phyloP scores from a whole-genome alignment of 2,113 vertebrate species.

The Calyptomena viridis region DNA sequence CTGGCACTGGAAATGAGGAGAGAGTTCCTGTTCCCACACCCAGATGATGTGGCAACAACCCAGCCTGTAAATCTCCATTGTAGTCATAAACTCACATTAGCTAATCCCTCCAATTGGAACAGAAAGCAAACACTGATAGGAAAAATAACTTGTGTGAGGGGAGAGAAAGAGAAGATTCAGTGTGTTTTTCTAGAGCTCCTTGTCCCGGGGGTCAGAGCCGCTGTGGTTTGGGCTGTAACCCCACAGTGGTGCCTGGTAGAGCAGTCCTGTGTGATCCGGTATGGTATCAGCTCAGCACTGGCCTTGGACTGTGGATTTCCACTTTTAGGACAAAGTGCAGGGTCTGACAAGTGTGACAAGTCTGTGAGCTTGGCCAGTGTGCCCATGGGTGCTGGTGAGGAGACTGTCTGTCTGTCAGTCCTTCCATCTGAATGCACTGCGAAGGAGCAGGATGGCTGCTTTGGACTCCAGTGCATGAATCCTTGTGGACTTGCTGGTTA shows the following conservation, averaged over 20 bases:
- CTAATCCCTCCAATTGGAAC: not conserved
- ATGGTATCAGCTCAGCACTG: accelerated
- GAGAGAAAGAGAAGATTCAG: not conserved
- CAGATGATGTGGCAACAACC: accelerated
- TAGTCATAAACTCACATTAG: not conserved
- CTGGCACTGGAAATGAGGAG: accelerated
- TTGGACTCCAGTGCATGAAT: not conserved
- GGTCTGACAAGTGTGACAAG: too few species aligned
- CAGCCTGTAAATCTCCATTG: not conserved
- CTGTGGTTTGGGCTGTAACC: not conserved
- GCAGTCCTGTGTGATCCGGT: accelerated
- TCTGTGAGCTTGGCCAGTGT: accelerated
- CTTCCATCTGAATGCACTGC: not conserved
- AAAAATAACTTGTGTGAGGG: not conserved
- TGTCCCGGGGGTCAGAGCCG: not conserved
- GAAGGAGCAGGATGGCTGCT: not conserved
- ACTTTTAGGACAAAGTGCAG: not conserved
- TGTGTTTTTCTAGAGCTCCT: accelerated
- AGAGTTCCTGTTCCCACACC: not conserved
- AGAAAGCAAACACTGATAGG: not conserved
- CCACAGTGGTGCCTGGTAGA: accelerated
- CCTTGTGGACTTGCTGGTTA: not conserved
- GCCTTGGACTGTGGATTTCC: not conserved
- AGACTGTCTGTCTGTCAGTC: not conserved
- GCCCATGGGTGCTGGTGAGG: accelerated